These are phyloP conservation scores for Scolopax mira DNA, from an alignment of 2,113 vertebrate genomes.

Conservation along the genomic window DNA sequence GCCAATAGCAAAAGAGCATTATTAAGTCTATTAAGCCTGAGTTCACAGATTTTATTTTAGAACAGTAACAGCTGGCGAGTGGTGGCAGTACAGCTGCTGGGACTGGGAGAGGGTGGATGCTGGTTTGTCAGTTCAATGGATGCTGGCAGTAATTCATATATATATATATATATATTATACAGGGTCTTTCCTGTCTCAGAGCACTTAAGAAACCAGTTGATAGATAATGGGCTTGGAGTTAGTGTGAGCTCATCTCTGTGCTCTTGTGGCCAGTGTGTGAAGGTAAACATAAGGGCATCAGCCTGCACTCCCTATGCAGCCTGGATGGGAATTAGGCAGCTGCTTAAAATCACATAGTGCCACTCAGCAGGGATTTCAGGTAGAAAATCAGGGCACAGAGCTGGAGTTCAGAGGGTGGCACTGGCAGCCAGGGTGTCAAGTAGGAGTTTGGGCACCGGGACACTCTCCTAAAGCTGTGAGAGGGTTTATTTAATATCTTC, in stretches of 20 bases:
- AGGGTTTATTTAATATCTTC: neutral
- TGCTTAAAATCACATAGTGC: neutral
- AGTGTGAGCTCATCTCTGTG: rapidly evolving
- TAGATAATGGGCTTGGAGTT: neutral
- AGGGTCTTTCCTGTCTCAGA: neutral
- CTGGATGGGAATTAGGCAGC: neutral
- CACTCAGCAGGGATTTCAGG: neutral
- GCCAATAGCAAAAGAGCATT: neutral
- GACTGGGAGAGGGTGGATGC: neutral
- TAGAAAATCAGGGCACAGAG: neutral
- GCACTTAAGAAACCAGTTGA: neutral
- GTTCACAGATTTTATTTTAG: conserved; percentile 5
- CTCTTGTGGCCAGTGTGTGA: neutral
- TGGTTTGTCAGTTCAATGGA: neutral
- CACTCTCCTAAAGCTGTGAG: rapidly evolving
- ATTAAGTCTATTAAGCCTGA: neutral
- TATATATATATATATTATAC: neutral
- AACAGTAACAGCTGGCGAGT: conserved; percentile 37
- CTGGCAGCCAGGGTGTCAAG: neutral
- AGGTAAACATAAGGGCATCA: neutral
- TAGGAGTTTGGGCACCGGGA: neutral
- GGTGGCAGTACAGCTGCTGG: neutral
- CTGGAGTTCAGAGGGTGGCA: neutral
- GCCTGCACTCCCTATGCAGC: neutral
- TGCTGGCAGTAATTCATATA: neutral